Evolutionary conservation across 2,113 vertebrate genomes (phyloP), one percentile per base, ranked within the genome.

Genomic region (Mola mola): DNA sequence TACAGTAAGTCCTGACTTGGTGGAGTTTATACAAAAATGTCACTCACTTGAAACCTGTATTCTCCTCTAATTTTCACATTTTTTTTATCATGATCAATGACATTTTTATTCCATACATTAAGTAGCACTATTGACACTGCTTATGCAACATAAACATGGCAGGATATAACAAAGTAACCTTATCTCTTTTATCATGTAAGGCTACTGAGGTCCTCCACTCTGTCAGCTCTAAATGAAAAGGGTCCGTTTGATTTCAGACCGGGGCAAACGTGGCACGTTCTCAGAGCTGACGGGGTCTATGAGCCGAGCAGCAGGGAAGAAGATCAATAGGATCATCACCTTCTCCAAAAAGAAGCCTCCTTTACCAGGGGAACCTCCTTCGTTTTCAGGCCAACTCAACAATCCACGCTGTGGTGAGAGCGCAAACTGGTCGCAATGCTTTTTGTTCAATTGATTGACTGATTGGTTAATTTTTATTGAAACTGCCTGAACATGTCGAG

Each of bases 281-380:
- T 95, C 97, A 0, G 96, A 98, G 67, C 89, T 99, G 73, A 99
- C 97, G 25, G 97, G 95, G 29, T 96, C 96, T 0, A 88, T 98
- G 93, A 97, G 96, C 87, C 92, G 95, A 33, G 96, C 93, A 0
- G 97, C 97, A 0, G 97, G 97, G 40, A 95, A 93, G 75, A 99
- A 98, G 83, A 98, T 98, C 89, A 98, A 93, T 64, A 94, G 94
- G 38, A 98, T 98, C 85, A 99, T 98, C 87, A 95, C 94, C 72
- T 98, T 98, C 88, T 97, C 96, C 72, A 99, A 98, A 82, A 94
- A 94, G 88, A 98, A 98, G 75, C 87, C 93, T 0, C 90, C 88
- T 4, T 46, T 90, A n/a, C 86, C 93, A 0, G 95, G 95, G 66
- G 96, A 96, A 36, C 82, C 77, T 0, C 91, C 92, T 52, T 90